phyloP scores from a whole-genome alignment of 2,797 vertebrate species.

The Xerus rutilus region DNA sequence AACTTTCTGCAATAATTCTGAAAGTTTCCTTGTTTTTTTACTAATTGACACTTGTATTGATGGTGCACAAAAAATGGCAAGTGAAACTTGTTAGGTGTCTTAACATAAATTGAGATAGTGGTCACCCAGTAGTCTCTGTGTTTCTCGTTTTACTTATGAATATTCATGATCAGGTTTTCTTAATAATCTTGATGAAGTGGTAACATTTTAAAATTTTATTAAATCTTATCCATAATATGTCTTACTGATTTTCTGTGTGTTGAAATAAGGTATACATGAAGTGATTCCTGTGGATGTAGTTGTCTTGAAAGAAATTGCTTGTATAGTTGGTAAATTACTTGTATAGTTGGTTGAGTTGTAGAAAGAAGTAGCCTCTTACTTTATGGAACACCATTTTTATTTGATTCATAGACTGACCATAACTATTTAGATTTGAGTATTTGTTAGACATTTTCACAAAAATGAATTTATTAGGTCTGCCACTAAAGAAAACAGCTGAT shows the following conservation, averaged over 20 bases:
- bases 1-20: constrained; percentile 8
- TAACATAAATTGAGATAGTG: background rate
- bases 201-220: constrained; percentile 14
- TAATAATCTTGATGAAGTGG: constrained; percentile 25
- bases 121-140: background rate
- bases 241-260: background rate
- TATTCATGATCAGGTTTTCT: constrained; percentile 1
- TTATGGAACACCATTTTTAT: background rate
- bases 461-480: background rate
- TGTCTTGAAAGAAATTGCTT: background rate
- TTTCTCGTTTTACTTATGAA: background rate
- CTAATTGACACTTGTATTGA: constrained; percentile 1
- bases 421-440: constrained; percentile 3
- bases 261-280: background rate
- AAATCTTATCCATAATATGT: background rate
- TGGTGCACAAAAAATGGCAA: background rate
- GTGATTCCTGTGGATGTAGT: background rate
- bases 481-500: background rate
- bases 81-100: background rate
- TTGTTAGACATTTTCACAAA: constrained; percentile 3
- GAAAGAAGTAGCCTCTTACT: background rate
- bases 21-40: constrained; percentile 1
- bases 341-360: background rate
- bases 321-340: background rate
- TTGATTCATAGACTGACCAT: background rate